phyloP scores from a whole-genome alignment of 1,140 invertebrate species.

The Nasonia vitripennis region DNA sequence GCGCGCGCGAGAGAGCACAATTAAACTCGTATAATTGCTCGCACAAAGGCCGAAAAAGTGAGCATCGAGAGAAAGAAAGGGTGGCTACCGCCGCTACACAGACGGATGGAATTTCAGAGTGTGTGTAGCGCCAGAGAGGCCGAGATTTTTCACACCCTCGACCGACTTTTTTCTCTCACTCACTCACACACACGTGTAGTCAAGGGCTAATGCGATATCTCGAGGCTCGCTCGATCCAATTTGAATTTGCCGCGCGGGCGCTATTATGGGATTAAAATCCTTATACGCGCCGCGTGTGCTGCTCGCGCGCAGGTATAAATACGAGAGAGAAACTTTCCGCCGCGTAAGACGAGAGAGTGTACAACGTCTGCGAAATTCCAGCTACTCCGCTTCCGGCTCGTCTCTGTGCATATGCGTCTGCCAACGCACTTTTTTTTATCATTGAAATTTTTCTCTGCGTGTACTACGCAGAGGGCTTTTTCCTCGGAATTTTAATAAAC shows the following conservation, averaged over 20 bases:
- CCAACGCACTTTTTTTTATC: neutral
- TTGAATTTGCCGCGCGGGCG: constrained; percentile 10
- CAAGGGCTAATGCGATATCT: constrained; percentile 17
- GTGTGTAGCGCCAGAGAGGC: neutral
- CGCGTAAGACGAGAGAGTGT: no score
- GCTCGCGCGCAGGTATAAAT: no score
- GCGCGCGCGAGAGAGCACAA: neutral
- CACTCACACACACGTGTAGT: neutral
- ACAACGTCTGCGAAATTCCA: no score
- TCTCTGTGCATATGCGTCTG: neutral
- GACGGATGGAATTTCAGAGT: neutral
- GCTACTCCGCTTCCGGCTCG: no score
- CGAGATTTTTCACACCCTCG: constrained; percentile 49
- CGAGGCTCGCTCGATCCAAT: constrained; percentile 29
- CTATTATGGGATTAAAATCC: constrained; percentile 61
- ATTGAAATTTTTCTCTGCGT: neutral
- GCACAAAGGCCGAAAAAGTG: neutral
- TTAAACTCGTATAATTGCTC: neutral
- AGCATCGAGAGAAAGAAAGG: neutral
- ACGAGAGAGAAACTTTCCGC: no score
- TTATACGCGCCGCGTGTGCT: no score
- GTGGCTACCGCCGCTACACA: neutral
- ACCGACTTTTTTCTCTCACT: constrained; percentile 37
- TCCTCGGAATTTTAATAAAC: constrained; percentile 28
- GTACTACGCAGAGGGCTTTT: no score